A percentile compares a stretch with the other conserved stretches of the same genome.
Conservation (phyloP, 2,113 vertebrate species). For the Hippoglossus stenolepis region DNA sequence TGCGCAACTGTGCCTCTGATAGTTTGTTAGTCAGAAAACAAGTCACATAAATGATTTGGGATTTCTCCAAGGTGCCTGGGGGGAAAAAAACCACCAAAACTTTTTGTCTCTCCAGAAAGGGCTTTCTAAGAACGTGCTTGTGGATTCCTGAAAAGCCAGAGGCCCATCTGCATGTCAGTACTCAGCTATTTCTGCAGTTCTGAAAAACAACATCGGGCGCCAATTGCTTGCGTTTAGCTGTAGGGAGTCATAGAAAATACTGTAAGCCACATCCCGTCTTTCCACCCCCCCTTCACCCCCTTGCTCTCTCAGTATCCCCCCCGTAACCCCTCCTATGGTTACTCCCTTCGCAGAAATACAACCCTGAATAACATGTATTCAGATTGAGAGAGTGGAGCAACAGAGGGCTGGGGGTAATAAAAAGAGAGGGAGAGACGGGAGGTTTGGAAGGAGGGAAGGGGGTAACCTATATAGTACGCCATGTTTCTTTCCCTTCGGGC, state of each 20-base stretch:
- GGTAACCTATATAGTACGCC: slow-evolving; percentile 72
- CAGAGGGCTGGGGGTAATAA: background rate
- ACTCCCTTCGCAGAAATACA: slow-evolving; percentile 49
- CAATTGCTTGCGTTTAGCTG: slow-evolving; percentile 34
- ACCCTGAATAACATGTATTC: slow-evolving; percentile 58
- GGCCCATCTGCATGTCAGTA: slow-evolving; percentile 20
- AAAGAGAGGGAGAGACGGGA: background rate
- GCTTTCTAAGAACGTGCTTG: slow-evolving; percentile 64
- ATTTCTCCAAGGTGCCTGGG: slow-evolving; percentile 23
- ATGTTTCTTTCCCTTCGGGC: slow-evolving; percentile 65
- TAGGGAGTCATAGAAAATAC: slow-evolving; percentile 37
- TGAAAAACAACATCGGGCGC: slow-evolving; percentile 64
- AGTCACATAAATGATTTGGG: slow-evolving; percentile 10
- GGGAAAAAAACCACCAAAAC: background rate
- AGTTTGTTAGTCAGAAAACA: slow-evolving; percentile 21
- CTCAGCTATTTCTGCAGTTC: slow-evolving; percentile 30
- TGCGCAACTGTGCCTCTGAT: slow-evolving; percentile 5
- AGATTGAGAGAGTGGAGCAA: slow-evolving; percentile 36
- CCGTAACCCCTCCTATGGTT: background rate
- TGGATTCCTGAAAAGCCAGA: slow-evolving; percentile 67
- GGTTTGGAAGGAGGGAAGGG: background rate
- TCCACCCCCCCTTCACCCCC: background rate
- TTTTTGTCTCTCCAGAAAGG: too few species aligned
- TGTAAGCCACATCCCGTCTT: slow-evolving; percentile 30
- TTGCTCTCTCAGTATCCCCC: slow-evolving; percentile 1